Base-by-base conservation (phyloP, 2,888 invertebrate genomes). In the Leptogaster cylindrica region DNA sequence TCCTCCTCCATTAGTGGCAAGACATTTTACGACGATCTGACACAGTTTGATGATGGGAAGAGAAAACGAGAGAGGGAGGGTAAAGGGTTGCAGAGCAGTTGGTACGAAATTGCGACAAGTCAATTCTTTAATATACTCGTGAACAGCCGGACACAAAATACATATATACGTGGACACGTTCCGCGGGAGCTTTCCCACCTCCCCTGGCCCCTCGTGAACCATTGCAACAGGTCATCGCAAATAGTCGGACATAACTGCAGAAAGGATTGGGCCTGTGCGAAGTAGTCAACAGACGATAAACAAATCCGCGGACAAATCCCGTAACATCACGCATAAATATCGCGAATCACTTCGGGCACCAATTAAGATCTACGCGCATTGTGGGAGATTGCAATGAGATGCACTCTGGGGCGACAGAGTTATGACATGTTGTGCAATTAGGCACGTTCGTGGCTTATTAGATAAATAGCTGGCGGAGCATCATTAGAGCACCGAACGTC, bases 341-440 rank as follows among this genome's bases (percentile, higher is more conserved):
- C 61, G 31, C 44, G 16, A 16, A 44, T 18, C 44, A 25, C 61
- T 27, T 14, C 18, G 44, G 44, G 61, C 44, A 36, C 46, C 55
- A 46, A 55, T 55, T 66, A 55, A 66, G 66, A 55, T 46, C 28
- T 66, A 31, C 55, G 52, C 66, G 44, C 55, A 25, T 66, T 66
- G 66, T 55, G 66, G 66, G 66, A 44, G 66, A 55, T 12, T 23
- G 31, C 28, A 28, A 66, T 18, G 50, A 27, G 31, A 16, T 28
- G 23, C 5, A 65, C 44, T 52, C 25, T n/a, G n/a, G 12, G 55
- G 55, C 33, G 51, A 58, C 44, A 64, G 55, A 69, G 64, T 69
- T 69, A 69, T 69, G 69, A 69, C 63, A 66, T 66, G 66, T 64
- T 69, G 23, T 33, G 64, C 64, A 69, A 69, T 69, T 69, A 69